Conservation (phyloP, 1,140 invertebrate genomes). For the Drosophila kikkawai region DNA sequence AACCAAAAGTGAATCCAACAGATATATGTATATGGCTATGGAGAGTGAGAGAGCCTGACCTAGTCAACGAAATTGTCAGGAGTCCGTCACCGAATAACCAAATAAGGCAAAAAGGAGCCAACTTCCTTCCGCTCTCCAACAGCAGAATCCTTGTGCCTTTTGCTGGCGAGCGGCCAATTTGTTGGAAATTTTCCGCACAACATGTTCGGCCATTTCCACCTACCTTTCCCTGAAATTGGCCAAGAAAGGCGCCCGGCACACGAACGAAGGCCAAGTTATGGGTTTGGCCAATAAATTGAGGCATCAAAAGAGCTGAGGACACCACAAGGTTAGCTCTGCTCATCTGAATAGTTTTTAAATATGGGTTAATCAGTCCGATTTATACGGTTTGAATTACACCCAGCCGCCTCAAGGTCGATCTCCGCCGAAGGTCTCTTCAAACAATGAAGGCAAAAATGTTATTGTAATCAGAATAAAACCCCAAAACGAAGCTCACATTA, state of each 20-base stretch:
- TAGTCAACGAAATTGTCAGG: conserved; percentile 67
- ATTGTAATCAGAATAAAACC: conserved; percentile 58
- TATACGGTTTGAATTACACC: conserved; percentile 24
- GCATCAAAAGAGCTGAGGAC: conserved; percentile 34
- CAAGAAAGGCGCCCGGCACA: conserved; percentile 8
- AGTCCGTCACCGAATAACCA: conserved; percentile 58
- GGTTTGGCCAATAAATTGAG: conserved; percentile 28
- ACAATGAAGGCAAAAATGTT: conserved; percentile 50
- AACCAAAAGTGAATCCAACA: conserved; percentile 62
- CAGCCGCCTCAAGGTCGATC: conserved; percentile 35
- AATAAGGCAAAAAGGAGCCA: conserved; percentile 63
- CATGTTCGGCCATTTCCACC: neutral
- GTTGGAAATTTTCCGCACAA: conserved; percentile 16
- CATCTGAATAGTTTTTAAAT: conserved; percentile 1
- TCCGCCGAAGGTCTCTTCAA: conserved; percentile 25
- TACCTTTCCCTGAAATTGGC: conserved; percentile 28
- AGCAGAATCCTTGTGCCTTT: conserved; percentile 18
- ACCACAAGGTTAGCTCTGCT: conserved; percentile 23
- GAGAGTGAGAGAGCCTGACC: conserved; percentile 67
- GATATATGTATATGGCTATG: neutral
- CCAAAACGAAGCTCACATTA: conserved; percentile 62
- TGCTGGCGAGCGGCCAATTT: conserved; percentile 20
- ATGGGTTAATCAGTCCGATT: conserved; percentile 30
- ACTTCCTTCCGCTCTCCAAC: conserved; percentile 33
- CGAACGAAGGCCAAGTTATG: neutral